Conservation (phyloP, 2,888 invertebrate genomes). For the Bimastos eiseni region DNA sequence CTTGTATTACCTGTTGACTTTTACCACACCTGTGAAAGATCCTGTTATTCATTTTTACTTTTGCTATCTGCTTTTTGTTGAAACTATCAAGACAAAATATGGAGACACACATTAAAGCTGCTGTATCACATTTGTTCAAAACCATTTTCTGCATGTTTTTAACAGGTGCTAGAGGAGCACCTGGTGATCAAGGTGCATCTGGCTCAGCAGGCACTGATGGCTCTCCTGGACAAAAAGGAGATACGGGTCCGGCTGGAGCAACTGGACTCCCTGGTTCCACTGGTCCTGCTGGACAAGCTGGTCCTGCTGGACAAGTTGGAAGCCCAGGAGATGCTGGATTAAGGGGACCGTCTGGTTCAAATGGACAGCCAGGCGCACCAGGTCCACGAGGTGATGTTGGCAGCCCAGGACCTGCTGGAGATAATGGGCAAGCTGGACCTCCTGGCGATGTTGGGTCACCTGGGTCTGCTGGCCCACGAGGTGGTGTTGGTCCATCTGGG, state of each 20-base stretch:
- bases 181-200: slow-evolving; percentile 29
- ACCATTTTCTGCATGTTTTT: neutral
- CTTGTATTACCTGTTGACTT: too few species aligned
- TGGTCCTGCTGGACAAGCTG: slow-evolving; percentile 40
- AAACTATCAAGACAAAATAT: neutral
- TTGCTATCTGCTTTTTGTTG: neutral
- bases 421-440: slow-evolving; percentile 29
- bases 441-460: slow-evolving; percentile 37
- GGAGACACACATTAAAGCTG: neutral
- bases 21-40: neutral
- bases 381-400: slow-evolving; percentile 54
- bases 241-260: slow-evolving; percentile 39
- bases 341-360: slow-evolving; percentile 30
- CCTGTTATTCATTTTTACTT: neutral
- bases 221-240: slow-evolving; percentile 39
- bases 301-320: slow-evolving; percentile 38
- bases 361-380: slow-evolving; percentile 64
- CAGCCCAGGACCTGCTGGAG: slow-evolving; percentile 32
- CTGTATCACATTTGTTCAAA: neutral
- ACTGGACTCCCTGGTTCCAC: slow-evolving; percentile 38
- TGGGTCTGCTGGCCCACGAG: slow-evolving; percentile 58
- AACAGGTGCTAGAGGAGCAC: neutral
- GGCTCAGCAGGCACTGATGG: slow-evolving; percentile 40
- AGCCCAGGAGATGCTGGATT: slow-evolving; percentile 35
- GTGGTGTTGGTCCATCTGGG: slow-evolving; percentile 61